phyloP scores from a whole-genome alignment of 2,888 invertebrate genomes.

The Chromoteleia sp. region DNA sequence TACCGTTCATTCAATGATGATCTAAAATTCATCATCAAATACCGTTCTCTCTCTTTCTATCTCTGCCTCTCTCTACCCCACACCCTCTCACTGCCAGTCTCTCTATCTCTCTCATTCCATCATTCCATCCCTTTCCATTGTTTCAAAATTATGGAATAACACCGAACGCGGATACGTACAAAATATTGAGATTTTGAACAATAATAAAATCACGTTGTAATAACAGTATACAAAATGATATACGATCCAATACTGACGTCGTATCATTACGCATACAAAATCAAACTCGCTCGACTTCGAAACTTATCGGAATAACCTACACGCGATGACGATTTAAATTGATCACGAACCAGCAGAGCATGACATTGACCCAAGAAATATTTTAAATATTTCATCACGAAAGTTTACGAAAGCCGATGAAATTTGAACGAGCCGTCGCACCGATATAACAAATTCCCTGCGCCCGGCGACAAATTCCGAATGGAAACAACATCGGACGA shows the following conservation, averaged over 20 bases:
- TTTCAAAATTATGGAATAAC: conserved; percentile 57
- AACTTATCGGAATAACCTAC: conserved; percentile 59
- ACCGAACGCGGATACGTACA: conserved; percentile 19
- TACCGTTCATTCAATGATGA: conserved; percentile 57
- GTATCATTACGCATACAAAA: conserved; percentile 46
- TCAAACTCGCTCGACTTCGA: conserved; percentile 57
- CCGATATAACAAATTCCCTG: conserved; percentile 16
- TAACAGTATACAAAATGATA: conserved; percentile 49
- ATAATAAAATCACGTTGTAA: conserved; percentile 55
- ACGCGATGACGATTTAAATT: conserved; percentile 54
- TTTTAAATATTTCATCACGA: conserved; percentile 42
- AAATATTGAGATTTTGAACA: conserved; percentile 56
- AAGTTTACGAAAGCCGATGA: conserved; percentile 13
- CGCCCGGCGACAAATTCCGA: conserved; percentile 13
- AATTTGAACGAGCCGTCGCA: conserved; percentile 13
- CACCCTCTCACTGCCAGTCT: too few relatives aligned
- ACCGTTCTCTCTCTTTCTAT: conserved; percentile 15
- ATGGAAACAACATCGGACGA: conserved; percentile 27
- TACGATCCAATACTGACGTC: conserved; percentile 44
- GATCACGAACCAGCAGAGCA: conserved; percentile 52
- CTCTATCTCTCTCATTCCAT: too few relatives aligned
- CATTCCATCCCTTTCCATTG: conserved; percentile 24
- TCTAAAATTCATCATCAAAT: conserved; percentile 63
- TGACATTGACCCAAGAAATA: conserved; percentile 59
- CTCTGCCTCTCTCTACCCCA: too few relatives aligned